Base-by-base conservation (phyloP, 2,888 invertebrate genomes). In the Cheilosia vernalis region DNA sequence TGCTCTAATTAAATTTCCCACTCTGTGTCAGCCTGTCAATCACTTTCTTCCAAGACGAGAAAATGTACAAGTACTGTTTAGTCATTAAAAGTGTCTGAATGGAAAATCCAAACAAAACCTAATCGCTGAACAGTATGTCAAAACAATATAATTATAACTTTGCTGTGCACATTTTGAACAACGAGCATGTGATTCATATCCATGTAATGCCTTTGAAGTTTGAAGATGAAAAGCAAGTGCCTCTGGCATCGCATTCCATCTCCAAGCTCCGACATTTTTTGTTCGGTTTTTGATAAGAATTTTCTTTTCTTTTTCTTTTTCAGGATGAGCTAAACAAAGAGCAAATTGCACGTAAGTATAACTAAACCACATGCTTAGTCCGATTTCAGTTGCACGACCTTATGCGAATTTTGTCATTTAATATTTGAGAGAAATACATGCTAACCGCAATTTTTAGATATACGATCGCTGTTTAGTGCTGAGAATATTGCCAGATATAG, bases 261-360 rank as follows among this genome's bases (percentile, higher is more conserved):
- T 53, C 0, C 47, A 47, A 47, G 37, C 17, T 51, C n/a, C 15
- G 0, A 21, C 2, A 3, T 24, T 24, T 13, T 24, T 58, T 55
- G 5, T 37, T 58, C 0, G 13, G 19, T 15, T n/a, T 47, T 61
- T 37, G 4, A 37, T 37, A 37, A 4, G 49, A 30, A 17, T 53
- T 3, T 24, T 56, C 64, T 30, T 72, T 49, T 87, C 89, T 88
- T 89, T 88, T 89, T 83, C 89, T 87, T 89, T 94, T 93, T 87
- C 93, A 96, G 95, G 96, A 96, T 89, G 96, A 96, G 91, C 94
- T 96, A 87, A 94, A 93, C 89, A 95, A 96, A 92, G 96, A 96
- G 89, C 96, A 96, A 93, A 94, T 96, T 89, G 94, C 92, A 89
- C 94, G 96, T 96, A 93, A 95, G 96, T 95, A 83, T 53, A 55